These are phyloP conservation scores for Grammomys dolichurus DNA, from an alignment of 2,113 vertebrate genomes.

Conservation along the genomic window DNA sequence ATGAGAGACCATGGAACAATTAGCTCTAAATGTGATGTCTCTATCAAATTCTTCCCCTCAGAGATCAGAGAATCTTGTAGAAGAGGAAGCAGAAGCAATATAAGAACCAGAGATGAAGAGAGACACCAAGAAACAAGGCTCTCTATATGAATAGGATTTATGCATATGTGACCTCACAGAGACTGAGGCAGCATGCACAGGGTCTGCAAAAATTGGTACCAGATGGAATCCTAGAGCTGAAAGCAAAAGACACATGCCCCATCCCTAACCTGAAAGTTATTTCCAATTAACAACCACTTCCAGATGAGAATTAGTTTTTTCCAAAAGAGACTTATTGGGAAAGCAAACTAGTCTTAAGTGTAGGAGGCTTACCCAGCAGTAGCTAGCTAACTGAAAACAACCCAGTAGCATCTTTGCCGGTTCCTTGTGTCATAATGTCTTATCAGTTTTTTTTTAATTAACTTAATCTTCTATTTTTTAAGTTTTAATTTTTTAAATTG, in stretches of 20 bases:
- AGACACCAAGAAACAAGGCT: background rate
- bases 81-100: no score
- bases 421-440: background rate
- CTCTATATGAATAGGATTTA: background rate
- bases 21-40: no score
- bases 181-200: background rate
- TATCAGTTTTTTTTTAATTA: background rate
- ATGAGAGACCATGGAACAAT: background rate
- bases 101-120: background rate
- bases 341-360: background rate
- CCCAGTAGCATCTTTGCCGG: no score
- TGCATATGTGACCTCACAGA: background rate
- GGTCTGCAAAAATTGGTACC: background rate
- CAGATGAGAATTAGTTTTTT: background rate
- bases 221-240: background rate
- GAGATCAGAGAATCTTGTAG: background rate
- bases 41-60: background rate
- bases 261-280: background rate
- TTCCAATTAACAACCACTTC: background rate
- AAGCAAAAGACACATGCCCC: background rate
- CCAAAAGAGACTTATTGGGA: background rate
- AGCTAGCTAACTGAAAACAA: background rate
- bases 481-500: background rate
- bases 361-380: no score
- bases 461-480: background rate